Conservation (phyloP, 2,888 invertebrate genomes). For the Xiphydria camelus region DNA sequence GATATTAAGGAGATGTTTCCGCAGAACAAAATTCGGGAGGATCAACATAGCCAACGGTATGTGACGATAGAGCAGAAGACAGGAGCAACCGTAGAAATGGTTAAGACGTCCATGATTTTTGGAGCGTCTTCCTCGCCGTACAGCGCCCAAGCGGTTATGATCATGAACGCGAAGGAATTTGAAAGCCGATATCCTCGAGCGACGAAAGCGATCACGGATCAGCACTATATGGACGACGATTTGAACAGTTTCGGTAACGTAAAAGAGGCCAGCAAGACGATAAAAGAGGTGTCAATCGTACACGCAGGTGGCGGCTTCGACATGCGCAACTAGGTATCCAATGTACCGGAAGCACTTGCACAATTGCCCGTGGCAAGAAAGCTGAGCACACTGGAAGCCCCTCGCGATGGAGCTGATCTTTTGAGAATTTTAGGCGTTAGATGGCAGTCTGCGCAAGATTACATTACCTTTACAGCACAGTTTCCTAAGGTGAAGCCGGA, state of each 20-base stretch:
- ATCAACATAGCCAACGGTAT: conserved; percentile 25
- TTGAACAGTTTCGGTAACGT: conserved; percentile 9
- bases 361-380: too few species aligned
- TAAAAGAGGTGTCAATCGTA: neutral
- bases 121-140: conserved; percentile 25
- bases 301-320: conserved; percentile 4
- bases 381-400: conserved; percentile 9
- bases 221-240: conserved; percentile 31
- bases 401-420: too few species aligned
- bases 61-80: neutral
- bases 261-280: neutral
- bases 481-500: conserved; percentile 3
- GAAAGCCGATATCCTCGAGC: conserved; percentile 20
- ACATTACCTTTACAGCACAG: too few species aligned
- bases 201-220: conserved; percentile 23
- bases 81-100: conserved; percentile 8
- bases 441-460: too few species aligned
- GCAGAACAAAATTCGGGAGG: conserved; percentile 28
- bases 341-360: too few species aligned
- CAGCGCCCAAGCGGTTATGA: conserved; percentile 30
- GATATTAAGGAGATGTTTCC: conserved; percentile 39
- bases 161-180: conserved; percentile 19
- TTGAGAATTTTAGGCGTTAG: too few species aligned
- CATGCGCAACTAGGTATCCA: neutral
- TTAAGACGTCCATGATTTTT: conserved; percentile 23